A percentile compares a stretch with the other conserved stretches of the same genome.
These are phyloP conservation scores for Hermaeophaga mercurialis DNA, from an alignment of 2,888 invertebrate genomes.

Conservation along the genomic window DNA sequence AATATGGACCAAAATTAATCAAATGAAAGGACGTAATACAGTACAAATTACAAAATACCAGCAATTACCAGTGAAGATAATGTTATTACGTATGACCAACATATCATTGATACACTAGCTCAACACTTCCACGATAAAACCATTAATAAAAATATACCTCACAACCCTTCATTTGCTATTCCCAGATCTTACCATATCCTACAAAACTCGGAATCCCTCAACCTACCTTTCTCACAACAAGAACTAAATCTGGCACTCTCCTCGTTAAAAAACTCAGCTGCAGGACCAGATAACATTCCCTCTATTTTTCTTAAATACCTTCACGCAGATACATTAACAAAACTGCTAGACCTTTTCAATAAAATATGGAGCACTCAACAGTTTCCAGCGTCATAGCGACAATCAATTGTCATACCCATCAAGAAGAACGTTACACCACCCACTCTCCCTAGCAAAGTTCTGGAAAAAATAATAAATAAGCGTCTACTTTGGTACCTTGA, in stretches of 20 bases:
- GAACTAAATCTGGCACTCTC: constrained; percentile 9
- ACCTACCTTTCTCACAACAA: background rate
- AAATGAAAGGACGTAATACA: background rate
- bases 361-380: constrained; percentile 18
- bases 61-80: background rate
- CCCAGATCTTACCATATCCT: background rate
- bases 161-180: background rate
- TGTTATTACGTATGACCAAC: background rate
- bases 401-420: background rate
- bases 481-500: background rate
- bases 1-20: background rate
- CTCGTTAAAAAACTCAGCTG: constrained; percentile 17
- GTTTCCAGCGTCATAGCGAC: constrained; percentile 12
- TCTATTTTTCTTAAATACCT: constrained; percentile 20
- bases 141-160: background rate
- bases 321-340: background rate
- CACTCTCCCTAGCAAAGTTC: background rate
- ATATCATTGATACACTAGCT: background rate
- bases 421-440: background rate
- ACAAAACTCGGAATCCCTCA: constrained; percentile 1
- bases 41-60: background rate
- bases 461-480: background rate
- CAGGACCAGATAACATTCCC: constrained; percentile 21
- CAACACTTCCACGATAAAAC: background rate
- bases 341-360: constrained; percentile 23